Conservation (phyloP, 2,113 vertebrate genomes). For the Ciconia stormi region DNA sequence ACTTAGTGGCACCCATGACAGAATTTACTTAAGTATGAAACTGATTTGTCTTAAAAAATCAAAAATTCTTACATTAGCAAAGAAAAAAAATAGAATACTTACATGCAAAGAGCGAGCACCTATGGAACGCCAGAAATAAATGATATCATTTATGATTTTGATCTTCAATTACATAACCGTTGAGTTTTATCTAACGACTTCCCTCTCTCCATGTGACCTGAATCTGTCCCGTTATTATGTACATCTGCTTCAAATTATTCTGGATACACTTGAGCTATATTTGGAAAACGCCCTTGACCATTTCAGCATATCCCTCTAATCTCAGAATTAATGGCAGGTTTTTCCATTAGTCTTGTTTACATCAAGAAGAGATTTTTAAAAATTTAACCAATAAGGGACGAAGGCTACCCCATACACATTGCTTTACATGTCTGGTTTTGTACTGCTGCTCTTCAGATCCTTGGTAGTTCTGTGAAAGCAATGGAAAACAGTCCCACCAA, state of each 20-base stretch:
- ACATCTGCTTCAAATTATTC: slow-evolving; percentile 27
- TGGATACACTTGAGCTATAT: not conserved
- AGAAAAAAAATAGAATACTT: not conserved
- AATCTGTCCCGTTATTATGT: not conserved
- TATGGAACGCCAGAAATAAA: not conserved
- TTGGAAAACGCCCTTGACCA: not conserved
- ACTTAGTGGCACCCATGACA: not conserved
- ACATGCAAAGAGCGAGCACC: not conserved
- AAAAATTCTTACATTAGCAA: not conserved
- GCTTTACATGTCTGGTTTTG: not conserved
- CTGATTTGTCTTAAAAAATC: not conserved
- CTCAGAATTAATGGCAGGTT: not conserved
- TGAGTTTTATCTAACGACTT: not conserved
- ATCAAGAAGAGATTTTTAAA: not conserved
- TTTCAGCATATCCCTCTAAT: not conserved
- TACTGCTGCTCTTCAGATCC: not conserved
- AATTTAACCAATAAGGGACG: not conserved
- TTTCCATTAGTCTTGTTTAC: not conserved
- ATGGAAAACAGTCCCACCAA: not conserved
- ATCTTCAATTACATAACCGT: not conserved
- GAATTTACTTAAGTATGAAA: not conserved
- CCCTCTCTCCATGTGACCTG: not conserved
- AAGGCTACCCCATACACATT: fast-evolving
- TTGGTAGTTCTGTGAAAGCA: not conserved
- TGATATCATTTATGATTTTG: not conserved